Conservation (phyloP, 2,113 vertebrate species). For the Rhipidura dahli region DNA sequence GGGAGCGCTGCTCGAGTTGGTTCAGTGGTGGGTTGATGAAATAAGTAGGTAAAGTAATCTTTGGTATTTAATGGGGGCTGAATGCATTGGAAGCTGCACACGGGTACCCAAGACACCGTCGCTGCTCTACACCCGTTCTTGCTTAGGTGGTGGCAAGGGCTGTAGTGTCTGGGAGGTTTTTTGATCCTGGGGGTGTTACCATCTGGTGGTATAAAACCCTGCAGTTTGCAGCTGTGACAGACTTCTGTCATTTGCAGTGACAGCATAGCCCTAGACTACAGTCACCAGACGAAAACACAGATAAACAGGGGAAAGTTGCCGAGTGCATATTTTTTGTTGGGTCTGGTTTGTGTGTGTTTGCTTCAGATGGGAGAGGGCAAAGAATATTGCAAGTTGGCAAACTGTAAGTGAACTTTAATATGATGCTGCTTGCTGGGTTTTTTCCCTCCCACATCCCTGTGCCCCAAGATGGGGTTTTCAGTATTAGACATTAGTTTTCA, state of each 20-base stretch:
- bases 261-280: too few relatives aligned
- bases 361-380: not conserved
- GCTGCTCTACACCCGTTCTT: fast-evolving
- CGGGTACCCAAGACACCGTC: fast-evolving
- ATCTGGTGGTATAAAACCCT: too few relatives aligned
- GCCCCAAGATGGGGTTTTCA: not conserved
- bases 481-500: not conserved
- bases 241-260: fast-evolving
- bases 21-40: fast-evolving
- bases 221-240: not conserved
- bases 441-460: fast-evolving
- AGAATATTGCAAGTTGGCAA: not conserved
- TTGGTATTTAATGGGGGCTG: fast-evolving
- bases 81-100: fast-evolving
- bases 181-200: not conserved
- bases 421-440: not conserved
- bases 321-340: fast-evolving
- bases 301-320: not conserved
- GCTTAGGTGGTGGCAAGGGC: not conserved
- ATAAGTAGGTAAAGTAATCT: too few relatives aligned
- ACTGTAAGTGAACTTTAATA: not conserved
- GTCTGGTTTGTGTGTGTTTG: not conserved
- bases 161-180: not conserved
- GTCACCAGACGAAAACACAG: fast-evolving
- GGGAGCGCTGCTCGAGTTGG: fast-evolving